phyloP scores from a whole-genome alignment of 2,888 invertebrate species.

The Euproctis similis region DNA sequence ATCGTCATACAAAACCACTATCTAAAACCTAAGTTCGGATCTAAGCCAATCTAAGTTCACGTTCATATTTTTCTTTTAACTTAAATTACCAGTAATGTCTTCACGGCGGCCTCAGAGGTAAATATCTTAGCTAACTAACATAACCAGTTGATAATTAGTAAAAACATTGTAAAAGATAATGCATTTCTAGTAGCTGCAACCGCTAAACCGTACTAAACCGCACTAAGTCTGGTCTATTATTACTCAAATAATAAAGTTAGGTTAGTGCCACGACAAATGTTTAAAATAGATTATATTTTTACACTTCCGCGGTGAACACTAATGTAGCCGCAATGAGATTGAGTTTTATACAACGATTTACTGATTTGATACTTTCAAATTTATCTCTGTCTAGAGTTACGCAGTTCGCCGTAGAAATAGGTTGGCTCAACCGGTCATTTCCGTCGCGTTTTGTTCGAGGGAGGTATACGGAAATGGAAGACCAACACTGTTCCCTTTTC shows the following conservation, averaged over 20 bases:
- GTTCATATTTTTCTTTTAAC: too few species aligned
- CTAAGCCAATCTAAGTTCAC: too few species aligned
- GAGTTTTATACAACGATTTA: slow-evolving; percentile 23
- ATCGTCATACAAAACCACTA: too few species aligned
- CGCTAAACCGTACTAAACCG: slow-evolving; percentile 38
- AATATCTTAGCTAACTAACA: too few species aligned
- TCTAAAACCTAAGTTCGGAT: too few species aligned
- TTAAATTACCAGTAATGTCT: slow-evolving; percentile 10
- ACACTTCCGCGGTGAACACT: slow-evolving; percentile 58
- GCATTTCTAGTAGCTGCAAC: slow-evolving; percentile 27
- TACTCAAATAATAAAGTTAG: slow-evolving; percentile 30
- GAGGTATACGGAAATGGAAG: too few species aligned
- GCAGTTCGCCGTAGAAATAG: too few species aligned
- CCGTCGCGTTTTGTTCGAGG: too few species aligned
- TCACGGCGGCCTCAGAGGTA: slow-evolving; percentile 14
- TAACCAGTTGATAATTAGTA: slow-evolving; percentile 11
- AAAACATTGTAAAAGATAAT: slow-evolving; percentile 12
- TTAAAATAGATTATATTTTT: slow-evolving; percentile 73
- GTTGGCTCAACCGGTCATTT: too few species aligned
- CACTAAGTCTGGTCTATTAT: slow-evolving; percentile 38
- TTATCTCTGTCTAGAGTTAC: too few species aligned
- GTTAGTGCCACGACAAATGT: slow-evolving; percentile 55
- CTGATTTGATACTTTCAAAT: slow-evolving; percentile 18
- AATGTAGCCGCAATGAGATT: slow-evolving; percentile 56
- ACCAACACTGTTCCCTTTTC: too few species aligned